Evolutionary conservation across 1,140 invertebrate species (phyloP), one percentile per base, ranked within the genome.

Genomic region (Pachypsylla venusta): DNA sequence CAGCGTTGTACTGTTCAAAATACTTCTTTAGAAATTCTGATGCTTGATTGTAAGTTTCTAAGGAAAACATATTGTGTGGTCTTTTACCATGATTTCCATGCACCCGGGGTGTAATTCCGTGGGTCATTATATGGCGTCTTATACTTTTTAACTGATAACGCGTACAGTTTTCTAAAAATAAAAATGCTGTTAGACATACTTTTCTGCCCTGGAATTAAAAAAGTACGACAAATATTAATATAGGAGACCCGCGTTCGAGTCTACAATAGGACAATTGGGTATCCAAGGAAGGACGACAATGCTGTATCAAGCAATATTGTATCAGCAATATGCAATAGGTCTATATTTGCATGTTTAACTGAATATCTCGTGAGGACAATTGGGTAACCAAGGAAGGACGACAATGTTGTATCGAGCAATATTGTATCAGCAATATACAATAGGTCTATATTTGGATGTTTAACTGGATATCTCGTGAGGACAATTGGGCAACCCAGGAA

Each of bases 1-100:
- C 1, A 20, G 54, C 16, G 26, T 7, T 27, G n/a, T 81, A 78
- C 62, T 80, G 78, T 62, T 80, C 71, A 57, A 79, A 77, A 67
- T 85, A 85, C 62, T 79, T 77, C 68, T 85, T 84, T 14, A 86
- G 69, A 69, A 87, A 87, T 62, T 82, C 78, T 5, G 82, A 84
- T 1, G 83, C 83, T 68, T 83, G 82, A 67, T 82, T 79, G 64
- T 87, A 87, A 59, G 84, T 85, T 65, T 86, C 81, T 22, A 87
- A 70, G 5, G 84, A 83, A 65, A 87, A 85, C 1, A 83, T 84
- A 68, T 88, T 88, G 63, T 86, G 84, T n/a, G 84, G 84, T 66
- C 84, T 80, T 72, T 87, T 86, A 3, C 84, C 83, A 61, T 84
- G 79, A 69, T 87, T 88, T 1, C 85, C 84, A 69, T 87, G 84